These are phyloP conservation scores for Oncopeltus fasciatus DNA, from an alignment of 1,140 invertebrate genomes.

Conservation along the genomic window DNA sequence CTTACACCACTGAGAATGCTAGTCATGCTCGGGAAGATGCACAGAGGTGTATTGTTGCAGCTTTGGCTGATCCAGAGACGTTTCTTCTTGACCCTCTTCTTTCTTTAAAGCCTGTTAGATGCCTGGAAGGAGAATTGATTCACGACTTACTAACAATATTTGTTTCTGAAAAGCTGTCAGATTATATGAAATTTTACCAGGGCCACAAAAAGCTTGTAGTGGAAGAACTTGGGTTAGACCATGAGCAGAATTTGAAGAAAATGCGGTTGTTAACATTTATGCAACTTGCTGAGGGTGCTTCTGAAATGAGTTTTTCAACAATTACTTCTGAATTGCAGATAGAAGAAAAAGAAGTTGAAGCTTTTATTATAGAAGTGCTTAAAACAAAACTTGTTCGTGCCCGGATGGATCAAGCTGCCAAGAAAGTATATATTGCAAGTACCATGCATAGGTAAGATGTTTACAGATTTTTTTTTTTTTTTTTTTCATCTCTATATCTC, in stretches of 20 bases:
- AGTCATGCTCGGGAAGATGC: constrained; percentile 92
- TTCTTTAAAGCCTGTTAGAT: constrained; percentile 83
- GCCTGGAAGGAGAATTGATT: constrained; percentile 88
- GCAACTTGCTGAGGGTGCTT: constrained; percentile 83
- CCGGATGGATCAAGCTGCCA: constrained; percentile 79
- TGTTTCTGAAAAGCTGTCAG: constrained; percentile 80
- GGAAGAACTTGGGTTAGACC: constrained; percentile 71
- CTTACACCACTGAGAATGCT: constrained; percentile 92
- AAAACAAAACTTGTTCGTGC: constrained; percentile 87
- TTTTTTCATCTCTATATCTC: too few relatives aligned
- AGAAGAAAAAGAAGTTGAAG: constrained; percentile 73
- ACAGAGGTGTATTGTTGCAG: constrained; percentile 87
- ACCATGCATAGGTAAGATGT: constrained; percentile 77
- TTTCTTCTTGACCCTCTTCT: constrained; percentile 88
- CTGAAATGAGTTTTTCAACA: constrained; percentile 78
- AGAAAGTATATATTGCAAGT: constrained; percentile 74
- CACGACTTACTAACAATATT: constrained; percentile 92
- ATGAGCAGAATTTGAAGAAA: constrained; percentile 90
- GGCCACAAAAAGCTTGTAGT: constrained; percentile 87
- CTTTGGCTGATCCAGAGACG: constrained; percentile 84
- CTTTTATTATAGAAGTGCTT: constrained; percentile 92
- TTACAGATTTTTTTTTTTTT: too few relatives aligned
- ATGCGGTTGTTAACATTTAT: constrained; percentile 93
- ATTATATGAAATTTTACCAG: constrained; percentile 83
- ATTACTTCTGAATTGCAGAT: constrained; percentile 82